Base-by-base conservation (phyloP, 2,888 invertebrate genomes). In the Hyposoter didymator region DNA sequence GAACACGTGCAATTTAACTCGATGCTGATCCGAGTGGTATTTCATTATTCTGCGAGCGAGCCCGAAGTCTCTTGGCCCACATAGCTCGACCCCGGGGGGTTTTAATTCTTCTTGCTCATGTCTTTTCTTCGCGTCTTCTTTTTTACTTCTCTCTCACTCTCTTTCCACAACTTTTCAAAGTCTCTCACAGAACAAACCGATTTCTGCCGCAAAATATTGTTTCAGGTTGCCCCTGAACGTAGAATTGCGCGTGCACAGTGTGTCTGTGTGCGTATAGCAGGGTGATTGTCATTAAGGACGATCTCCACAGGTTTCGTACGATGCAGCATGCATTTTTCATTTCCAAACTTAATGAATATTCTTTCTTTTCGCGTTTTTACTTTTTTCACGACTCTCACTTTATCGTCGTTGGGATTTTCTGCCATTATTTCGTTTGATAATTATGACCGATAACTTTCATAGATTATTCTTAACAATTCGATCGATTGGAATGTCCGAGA, bases 171-270 rank as follows among this genome's bases (percentile, higher is more conserved):
- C 7, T 55, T 22, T 55, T 52, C 55, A 8, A 45, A 32, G 55
- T 55, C 75, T 69, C 78, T 81, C 74, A 78, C 74, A 78, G 81
- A 80, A 78, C 79, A 76, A 82, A 82, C 82, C 62, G 73, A 78
- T 49, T 47, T 43, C 66, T 52, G 73, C 78, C 67, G 64, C 69
- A 70, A 70, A 75, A 85, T 83, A 79, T 84, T 85, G 78, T 85
- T 84, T 84, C 84, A 84, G 70, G 79, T 10, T 84, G 62, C 28
- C 67, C 55, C 69, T 72, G 49, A 22, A 39, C 17, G 73, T 47
- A 19, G 17, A 39, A 78, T 78, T 70, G 70, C 76, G n/a, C 22
- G 43, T 22, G 43, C 43, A 67, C n/a, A 19, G 73, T n/a, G 66
- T 35, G 39, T 66, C n/a, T n/a, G 39, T 45, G 35, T 28, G 67